Percentiles rank a stretch among this genome's conserved stretches.
These are phyloP conservation scores for Bombylius discolor DNA, from an alignment of 2,888 invertebrate genomes.

Conservation along the genomic window DNA sequence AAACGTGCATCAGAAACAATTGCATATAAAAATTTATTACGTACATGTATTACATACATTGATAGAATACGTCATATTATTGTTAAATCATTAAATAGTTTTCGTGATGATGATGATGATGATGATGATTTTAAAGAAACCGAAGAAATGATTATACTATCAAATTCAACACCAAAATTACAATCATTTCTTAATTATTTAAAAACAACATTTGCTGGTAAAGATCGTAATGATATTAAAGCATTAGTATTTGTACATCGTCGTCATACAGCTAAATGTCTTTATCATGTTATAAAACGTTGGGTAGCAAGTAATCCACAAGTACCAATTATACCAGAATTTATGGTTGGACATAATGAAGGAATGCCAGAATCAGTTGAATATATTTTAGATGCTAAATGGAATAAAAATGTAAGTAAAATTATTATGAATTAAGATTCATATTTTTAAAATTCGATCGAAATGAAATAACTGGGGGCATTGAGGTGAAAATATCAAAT, in stretches of 20 bases:
- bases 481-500: too few species aligned
- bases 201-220: slow-evolving; percentile 40
- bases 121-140: slow-evolving; percentile 14
- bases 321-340: slow-evolving; percentile 51
- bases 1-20: slow-evolving; percentile 41
- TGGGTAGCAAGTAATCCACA: slow-evolving; percentile 38
- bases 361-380: slow-evolving; percentile 21
- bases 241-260: slow-evolving; percentile 32
- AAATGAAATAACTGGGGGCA: too few species aligned
- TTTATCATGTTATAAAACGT: slow-evolving; percentile 52
- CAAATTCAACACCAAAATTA: slow-evolving; percentile 53
- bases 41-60: slow-evolving; percentile 24
- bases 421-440: neutral
- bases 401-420: slow-evolving; percentile 21
- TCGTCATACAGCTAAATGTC: slow-evolving; percentile 59
- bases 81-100: slow-evolving; percentile 39
- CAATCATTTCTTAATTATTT: slow-evolving; percentile 47
- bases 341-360: slow-evolving; percentile 48
- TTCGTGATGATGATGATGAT: slow-evolving; percentile 9
- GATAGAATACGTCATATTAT: slow-evolving; percentile 41
- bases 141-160: slow-evolving; percentile 33
- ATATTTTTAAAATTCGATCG: neutral
- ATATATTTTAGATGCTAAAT: slow-evolving; percentile 23
- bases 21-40: slow-evolving; percentile 24
- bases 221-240: slow-evolving; percentile 26